These are phyloP conservation scores for Ophion ventricosus DNA, from an alignment of 2,888 invertebrate species.

Conservation along the genomic window DNA sequence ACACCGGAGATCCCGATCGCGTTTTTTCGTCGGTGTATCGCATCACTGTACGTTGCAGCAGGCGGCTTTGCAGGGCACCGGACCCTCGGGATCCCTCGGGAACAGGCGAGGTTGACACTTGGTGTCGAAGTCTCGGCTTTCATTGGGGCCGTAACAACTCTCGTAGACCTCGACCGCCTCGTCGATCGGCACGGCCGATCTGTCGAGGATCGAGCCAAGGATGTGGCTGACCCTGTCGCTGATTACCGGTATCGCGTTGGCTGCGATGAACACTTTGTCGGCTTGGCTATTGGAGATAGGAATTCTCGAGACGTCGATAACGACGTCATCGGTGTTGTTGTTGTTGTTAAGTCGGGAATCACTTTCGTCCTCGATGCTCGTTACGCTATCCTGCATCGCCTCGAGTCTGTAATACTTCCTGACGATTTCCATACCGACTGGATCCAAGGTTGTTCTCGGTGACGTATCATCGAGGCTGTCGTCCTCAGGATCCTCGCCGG, in stretches of 20 bases:
- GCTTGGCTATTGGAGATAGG: slow-evolving; percentile 57
- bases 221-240: slow-evolving; percentile 61
- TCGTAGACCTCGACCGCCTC: slow-evolving; percentile 81
- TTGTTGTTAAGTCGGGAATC: slow-evolving; percentile 48
- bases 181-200: slow-evolving; percentile 73
- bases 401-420: slow-evolving; percentile 79
- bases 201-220: slow-evolving; percentile 43
- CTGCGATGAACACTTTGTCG: slow-evolving; percentile 70
- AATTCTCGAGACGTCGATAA: too few relatives aligned
- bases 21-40: neutral
- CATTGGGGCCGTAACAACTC: slow-evolving; percentile 76
- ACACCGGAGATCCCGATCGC: too few relatives aligned
- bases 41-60: slow-evolving; percentile 81
- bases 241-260: slow-evolving; percentile 72
- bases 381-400: slow-evolving; percentile 72
- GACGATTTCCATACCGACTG: slow-evolving; percentile 76
- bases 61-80: slow-evolving; percentile 78
- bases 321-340: slow-evolving; percentile 20
- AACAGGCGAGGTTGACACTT: slow-evolving; percentile 67
- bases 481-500: slow-evolving; percentile 72
- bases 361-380: slow-evolving; percentile 65
- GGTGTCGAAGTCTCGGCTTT: slow-evolving; percentile 58
- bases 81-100: slow-evolving; percentile 70
- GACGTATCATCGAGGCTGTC: slow-evolving; percentile 55
- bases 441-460: slow-evolving; percentile 64